phyloP scores from a whole-genome alignment of 2,113 vertebrate genomes.

The Tenebrosternarchus preto region DNA sequence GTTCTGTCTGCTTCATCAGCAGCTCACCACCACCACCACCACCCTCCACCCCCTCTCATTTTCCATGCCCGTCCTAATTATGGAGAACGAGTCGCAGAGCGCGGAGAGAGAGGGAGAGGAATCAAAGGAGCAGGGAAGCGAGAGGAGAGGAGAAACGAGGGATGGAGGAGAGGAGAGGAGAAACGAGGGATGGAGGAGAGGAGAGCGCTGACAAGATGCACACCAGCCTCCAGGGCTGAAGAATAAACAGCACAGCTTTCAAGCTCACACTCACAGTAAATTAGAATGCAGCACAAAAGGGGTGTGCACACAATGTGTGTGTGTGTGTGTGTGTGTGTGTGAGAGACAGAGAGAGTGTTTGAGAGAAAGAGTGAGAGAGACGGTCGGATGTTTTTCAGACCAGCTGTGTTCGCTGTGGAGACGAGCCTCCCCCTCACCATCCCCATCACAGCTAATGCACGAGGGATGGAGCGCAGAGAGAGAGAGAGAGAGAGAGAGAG shows the following conservation, averaged over 20 bases:
- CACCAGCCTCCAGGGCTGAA: conserved; percentile 49
- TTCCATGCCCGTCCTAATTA: conserved; percentile 62
- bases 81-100: conserved; percentile 52
- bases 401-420: conserved; percentile 39
- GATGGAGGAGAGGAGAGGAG: conserved; percentile 36
- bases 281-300: conserved; percentile 41
- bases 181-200: conserved; percentile 25
- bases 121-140: conserved; percentile 53
- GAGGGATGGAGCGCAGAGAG: not conserved
- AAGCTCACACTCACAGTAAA: conserved; percentile 49
- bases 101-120: conserved; percentile 40
- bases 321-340: not conserved
- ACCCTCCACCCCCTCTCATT: conserved; percentile 19
- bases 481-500: not conserved
- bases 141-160: conserved; percentile 26
- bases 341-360: too few relatives aligned
- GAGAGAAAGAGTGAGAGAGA: conserved; percentile 28
- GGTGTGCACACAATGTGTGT: not conserved
- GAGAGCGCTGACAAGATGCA: conserved; percentile 48
- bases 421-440: not conserved
- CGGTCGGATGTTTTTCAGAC: conserved; percentile 39
- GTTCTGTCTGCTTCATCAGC: conserved; percentile 54
- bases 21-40: conserved; percentile 14
- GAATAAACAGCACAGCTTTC: conserved; percentile 55
- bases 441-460: conserved; percentile 1